Evolutionary conservation across 2,888 invertebrate genomes (phyloP).

Genomic region (Agrotis exclamationis): DNA sequence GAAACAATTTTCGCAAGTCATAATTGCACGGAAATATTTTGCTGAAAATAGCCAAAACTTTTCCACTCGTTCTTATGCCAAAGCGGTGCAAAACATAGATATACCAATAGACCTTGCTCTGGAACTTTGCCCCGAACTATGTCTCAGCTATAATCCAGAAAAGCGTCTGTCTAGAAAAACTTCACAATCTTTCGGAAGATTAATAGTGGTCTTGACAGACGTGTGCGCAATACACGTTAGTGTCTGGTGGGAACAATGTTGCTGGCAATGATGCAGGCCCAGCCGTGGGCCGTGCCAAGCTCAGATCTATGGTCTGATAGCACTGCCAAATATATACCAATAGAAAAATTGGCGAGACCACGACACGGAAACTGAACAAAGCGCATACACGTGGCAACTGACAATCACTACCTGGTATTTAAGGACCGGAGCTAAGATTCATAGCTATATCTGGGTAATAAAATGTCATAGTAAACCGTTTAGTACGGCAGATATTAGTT

Average conservation of each 20-base stretch:
- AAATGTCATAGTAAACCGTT: conserved; percentile 40
- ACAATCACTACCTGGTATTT: conserved; percentile 41
- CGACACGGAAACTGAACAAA: conserved; percentile 57
- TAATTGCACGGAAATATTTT: conserved; percentile 17
- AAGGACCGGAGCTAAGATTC: conserved; percentile 23
- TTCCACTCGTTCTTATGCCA: conserved; percentile 46
- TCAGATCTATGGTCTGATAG: conserved; percentile 76
- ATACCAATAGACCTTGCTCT: conserved; percentile 38
- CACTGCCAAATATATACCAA: conserved; percentile 74
- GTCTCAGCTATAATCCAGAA: conserved; percentile 55
- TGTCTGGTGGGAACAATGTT: conserved; percentile 73
- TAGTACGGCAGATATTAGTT: conserved; percentile 26
- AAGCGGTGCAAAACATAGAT: conserved; percentile 43
- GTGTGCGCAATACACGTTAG: conserved; percentile 75
- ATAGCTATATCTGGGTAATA: conserved; percentile 35
- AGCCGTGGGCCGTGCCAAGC: conserved; percentile 76
- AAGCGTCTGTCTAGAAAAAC: conserved; percentile 61
- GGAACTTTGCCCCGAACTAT: conserved; percentile 57
- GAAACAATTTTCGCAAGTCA: conserved; percentile 11
- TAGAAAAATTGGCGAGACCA: conserved; percentile 63
- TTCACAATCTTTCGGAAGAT: conserved; percentile 72
- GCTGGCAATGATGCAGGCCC: conserved; percentile 70
- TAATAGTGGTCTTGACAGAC: conserved; percentile 86
- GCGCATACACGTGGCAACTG: conserved; percentile 48
- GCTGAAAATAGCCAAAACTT: conserved; percentile 45